Conservation (phyloP, 2,113 vertebrate species). For the Chionis minor region DNA sequence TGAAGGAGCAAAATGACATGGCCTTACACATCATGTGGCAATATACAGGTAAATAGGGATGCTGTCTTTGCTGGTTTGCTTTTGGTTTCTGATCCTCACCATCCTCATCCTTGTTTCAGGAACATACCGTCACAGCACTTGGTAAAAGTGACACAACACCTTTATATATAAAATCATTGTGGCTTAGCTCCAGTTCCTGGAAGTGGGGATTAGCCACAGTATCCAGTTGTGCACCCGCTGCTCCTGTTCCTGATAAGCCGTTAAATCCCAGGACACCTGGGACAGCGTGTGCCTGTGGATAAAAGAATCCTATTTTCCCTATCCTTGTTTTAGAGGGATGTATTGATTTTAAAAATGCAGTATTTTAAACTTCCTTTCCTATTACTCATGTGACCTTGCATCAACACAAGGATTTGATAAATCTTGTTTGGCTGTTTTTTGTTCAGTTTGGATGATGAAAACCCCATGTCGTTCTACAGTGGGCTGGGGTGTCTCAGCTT, state of each 20-base stretch:
- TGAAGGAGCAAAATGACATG: slow-evolving; percentile 34
- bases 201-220: neutral
- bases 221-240: neutral
- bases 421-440: neutral
- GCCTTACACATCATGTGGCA: slow-evolving; percentile 16
- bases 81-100: neutral
- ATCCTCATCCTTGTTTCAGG: neutral
- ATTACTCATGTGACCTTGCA: neutral
- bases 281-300: neutral
- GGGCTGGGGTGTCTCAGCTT: neutral
- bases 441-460: neutral
- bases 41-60: neutral
- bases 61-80: neutral
- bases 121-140: neutral
- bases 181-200: slow-evolving; percentile 20
- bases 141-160: neutral
- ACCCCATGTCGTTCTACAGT: neutral
- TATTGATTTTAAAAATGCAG: neutral
- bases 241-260: neutral
- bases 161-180: neutral
- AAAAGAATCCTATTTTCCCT: neutral
- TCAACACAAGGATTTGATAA: neutral
- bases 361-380: neutral
- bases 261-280: neutral
- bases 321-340: neutral